Conservation (phyloP, 2,797 vertebrate genomes). For the Enteromius viviparus region DNA sequence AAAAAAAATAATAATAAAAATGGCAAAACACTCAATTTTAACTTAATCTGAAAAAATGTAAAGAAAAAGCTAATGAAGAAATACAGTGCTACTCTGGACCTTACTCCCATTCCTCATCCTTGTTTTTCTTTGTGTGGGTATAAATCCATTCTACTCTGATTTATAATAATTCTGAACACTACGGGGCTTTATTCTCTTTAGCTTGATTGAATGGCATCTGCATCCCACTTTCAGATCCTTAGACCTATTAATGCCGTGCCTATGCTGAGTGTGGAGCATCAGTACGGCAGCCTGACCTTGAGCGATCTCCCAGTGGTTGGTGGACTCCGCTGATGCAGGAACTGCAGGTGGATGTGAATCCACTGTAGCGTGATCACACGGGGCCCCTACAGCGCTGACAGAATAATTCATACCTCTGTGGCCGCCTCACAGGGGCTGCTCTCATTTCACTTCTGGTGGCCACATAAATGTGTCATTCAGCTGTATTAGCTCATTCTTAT, state of each 20-base stretch:
- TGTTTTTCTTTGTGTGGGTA: background rate
- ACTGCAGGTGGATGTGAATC: slow-evolving; percentile 22
- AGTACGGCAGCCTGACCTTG: slow-evolving; percentile 38
- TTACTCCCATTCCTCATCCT: background rate
- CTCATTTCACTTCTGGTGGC: slow-evolving; percentile 16
- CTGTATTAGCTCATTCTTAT: slow-evolving; percentile 8
- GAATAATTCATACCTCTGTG: slow-evolving; percentile 40
- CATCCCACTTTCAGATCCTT: background rate
- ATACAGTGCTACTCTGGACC: background rate
- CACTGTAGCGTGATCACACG: slow-evolving; percentile 32
- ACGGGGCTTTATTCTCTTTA: background rate
- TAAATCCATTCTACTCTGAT: background rate
- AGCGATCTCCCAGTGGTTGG: slow-evolving; percentile 27
- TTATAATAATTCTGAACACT: background rate
- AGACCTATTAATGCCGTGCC: slow-evolving; percentile 18
- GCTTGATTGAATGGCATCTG: slow-evolving; percentile 11
- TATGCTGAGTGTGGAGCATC: slow-evolving; percentile 21
- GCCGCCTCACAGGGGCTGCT: slow-evolving; percentile 29
- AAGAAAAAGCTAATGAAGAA: background rate
- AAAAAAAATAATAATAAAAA: background rate
- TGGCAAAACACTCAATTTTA: no score
- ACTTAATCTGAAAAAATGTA: background rate
- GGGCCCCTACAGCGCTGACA: slow-evolving; percentile 22
- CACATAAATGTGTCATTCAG: slow-evolving; percentile 30
- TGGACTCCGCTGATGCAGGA: slow-evolving; percentile 17